Percentiles rank a stretch among this genome's conserved stretches.
These are phyloP conservation scores for Chiloscyllium punctatum DNA, from an alignment of 2,797 vertebrate species.

Conservation along the genomic window DNA sequence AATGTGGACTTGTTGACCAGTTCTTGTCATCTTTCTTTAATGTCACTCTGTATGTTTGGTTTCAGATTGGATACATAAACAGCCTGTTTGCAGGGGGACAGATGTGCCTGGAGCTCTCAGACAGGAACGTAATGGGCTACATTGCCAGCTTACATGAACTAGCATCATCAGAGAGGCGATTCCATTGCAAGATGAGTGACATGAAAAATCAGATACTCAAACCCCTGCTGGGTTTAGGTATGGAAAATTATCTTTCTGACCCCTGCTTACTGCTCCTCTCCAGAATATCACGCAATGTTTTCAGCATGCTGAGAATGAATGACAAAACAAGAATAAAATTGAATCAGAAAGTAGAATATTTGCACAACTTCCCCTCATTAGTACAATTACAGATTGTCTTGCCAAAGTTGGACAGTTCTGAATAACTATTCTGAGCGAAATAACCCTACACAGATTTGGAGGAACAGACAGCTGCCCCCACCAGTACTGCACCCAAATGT, in stretches of 20 bases:
- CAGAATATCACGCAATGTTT: neutral
- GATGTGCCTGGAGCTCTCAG: slow-evolving; percentile 69
- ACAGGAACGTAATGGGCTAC: slow-evolving; percentile 86
- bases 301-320: too few species aligned
- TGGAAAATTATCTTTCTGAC: slow-evolving; percentile 41
- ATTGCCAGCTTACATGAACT: slow-evolving; percentile 87
- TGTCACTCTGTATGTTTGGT: neutral
- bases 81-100: slow-evolving; percentile 74
- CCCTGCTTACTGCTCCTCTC: neutral
- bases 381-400: neutral
- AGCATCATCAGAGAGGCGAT: slow-evolving; percentile 80
- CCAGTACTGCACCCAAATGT: neutral
- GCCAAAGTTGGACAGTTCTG: neutral
- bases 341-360: neutral
- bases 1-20: neutral
- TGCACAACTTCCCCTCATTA: neutral
- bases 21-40: slow-evolving; percentile 38
- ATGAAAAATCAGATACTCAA: slow-evolving; percentile 78
- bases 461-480: neutral
- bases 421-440: neutral
- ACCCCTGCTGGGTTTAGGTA: slow-evolving; percentile 84
- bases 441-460: neutral
- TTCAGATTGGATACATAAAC: slow-evolving; percentile 85
- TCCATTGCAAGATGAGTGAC: slow-evolving; percentile 79
- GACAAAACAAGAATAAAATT: too few species aligned